Evolutionary conservation across 2,113 vertebrate species (phyloP).

Genomic region (Sylvietta virens): DNA sequence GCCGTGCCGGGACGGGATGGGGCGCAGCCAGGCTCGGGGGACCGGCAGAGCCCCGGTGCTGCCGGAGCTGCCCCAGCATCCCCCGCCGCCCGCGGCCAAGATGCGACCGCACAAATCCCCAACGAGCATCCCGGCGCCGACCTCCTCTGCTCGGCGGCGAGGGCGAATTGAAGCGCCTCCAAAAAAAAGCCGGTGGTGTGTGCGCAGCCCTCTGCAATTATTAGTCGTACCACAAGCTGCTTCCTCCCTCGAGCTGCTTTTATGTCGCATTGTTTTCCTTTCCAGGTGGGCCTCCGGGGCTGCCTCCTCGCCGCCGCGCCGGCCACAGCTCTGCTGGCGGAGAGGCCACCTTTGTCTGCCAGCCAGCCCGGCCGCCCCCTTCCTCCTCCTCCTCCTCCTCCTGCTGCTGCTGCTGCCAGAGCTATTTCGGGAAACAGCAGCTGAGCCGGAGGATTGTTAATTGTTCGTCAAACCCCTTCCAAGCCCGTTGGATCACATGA

Average conservation of each 20-base stretch:
- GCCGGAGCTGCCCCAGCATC: not conserved
- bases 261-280: conserved; percentile 53
- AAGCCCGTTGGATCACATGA: conserved; percentile 31
- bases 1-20: not conserved
- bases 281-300: conserved; percentile 65
- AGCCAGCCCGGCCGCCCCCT: not conserved
- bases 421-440: conserved; percentile 77
- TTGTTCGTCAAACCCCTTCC: conserved; percentile 72
- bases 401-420: not conserved
- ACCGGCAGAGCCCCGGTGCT: not conserved
- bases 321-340: not conserved
- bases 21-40: not conserved
- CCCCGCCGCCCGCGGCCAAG: not conserved
- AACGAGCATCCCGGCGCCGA: not conserved
- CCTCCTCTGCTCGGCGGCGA: not conserved
- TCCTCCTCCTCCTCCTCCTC: not conserved
- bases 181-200: not conserved
- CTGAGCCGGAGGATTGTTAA: conserved; percentile 74
- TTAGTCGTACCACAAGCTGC: conserved; percentile 60
- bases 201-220: conserved; percentile 48
- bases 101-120: not conserved
- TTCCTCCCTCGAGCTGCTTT: conserved; percentile 71
- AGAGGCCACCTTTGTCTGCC: conserved; percentile 68
- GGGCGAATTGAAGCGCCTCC: not conserved
- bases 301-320: conserved; percentile 31